Base-by-base conservation (phyloP, 1,140 invertebrate genomes). In the Semibalanus balanoides region DNA sequence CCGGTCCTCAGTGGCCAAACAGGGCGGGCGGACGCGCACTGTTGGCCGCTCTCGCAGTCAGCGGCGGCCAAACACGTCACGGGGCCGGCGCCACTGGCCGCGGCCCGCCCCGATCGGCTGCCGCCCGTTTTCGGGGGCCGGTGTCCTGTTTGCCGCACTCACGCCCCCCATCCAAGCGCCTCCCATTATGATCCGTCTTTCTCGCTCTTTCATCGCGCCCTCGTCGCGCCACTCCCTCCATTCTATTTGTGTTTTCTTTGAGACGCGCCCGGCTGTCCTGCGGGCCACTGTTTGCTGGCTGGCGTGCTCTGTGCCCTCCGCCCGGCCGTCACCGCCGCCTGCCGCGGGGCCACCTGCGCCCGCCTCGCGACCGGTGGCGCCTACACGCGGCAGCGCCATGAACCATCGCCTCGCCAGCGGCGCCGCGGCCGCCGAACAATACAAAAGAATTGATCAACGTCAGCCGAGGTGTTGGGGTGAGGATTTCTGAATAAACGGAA, bases 161-260 rank as follows among this genome's bases (percentile, higher is more conserved):
- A 11, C 51, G 51, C 51, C 51, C 51, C 51, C 51, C 51, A 64
- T 64, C 51, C 22, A 19, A 14, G 51, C 51, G 14, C 51, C 51
- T 64, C 51, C 51, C 22, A 64, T 64, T 64, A 64, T 64, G 14
- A 64, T 64, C 51, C 1, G 14, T 25, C 51, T 64, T 64, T 64
- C 51, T 64, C 51, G 11, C 22, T 25, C 51, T 64, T 64, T 64
- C 51, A 64, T 64, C 51, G 51, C 51, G 51, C 22, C 51, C 51
- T 25, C 51, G 22, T 19, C 9, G 51, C 51, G 51, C 51, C 51
- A 64, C 51, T 64, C 51, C 51, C 51, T 64, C 51, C 51, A 64
- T 64, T 64, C 51, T 64, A 64, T 64, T 64, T 64, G 51, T 64
- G 51, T 64, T 64, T 64, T 64, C 51, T 64, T 64, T 64, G 51